Conservation (phyloP, 2,888 invertebrate species). For the Tanytarsus gracilentus region DNA sequence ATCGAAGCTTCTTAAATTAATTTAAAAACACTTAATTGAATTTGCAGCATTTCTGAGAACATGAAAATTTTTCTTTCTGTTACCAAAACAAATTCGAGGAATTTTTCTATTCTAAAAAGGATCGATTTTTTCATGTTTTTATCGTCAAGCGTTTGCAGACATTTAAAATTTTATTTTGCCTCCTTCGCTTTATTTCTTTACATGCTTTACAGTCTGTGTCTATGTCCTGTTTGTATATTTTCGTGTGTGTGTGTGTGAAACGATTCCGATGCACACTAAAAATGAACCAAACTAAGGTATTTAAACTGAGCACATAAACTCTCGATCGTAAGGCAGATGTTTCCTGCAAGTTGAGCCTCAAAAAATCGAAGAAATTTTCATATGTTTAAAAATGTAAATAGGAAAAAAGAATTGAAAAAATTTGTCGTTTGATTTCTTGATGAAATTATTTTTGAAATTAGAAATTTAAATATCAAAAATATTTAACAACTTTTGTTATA, state of each 20-base stretch:
- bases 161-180: background rate
- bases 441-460: too few relatives aligned
- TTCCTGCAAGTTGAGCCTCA: background rate
- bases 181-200: background rate
- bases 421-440: too few relatives aligned
- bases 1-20: background rate
- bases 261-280: too few relatives aligned
- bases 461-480: too few relatives aligned
- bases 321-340: background rate
- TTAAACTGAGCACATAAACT: background rate
- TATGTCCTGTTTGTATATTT: too few relatives aligned
- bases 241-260: too few relatives aligned
- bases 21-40: background rate
- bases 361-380: slow-evolving; percentile 3
- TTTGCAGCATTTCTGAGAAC: background rate
- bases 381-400: background rate
- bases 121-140: background rate
- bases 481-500: too few relatives aligned
- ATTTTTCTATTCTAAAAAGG: background rate
- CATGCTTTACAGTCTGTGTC: background rate
- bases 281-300: background rate
- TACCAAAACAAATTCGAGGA: background rate
- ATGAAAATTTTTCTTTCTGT: background rate
- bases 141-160: background rate
- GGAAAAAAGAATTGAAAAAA: too few relatives aligned